These are phyloP conservation scores for Tragulus kanchil DNA, from an alignment of 2,113 vertebrate species.

Conservation along the genomic window DNA sequence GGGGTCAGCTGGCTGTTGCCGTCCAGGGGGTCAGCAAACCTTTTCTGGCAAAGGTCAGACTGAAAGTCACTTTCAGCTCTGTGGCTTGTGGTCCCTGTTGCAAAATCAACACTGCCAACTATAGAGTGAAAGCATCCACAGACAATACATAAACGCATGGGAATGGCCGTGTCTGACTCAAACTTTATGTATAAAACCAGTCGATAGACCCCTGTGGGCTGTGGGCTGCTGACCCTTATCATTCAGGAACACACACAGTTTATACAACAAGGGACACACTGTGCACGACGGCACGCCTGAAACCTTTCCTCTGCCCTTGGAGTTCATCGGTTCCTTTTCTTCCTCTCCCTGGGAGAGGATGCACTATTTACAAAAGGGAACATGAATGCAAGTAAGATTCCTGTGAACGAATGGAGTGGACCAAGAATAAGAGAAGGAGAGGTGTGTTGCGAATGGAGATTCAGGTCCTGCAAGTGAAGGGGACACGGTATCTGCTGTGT, in stretches of 20 bases:
- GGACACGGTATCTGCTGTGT: background rate
- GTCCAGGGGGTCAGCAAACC: background rate
- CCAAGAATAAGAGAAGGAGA: background rate
- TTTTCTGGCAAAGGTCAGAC: background rate
- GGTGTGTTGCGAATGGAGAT: background rate
- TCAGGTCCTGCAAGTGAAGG: background rate
- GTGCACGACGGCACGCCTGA: background rate
- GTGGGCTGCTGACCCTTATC: background rate
- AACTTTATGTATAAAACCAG: background rate
- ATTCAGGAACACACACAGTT: background rate
- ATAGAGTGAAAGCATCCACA: rapidly evolving
- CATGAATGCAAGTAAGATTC: background rate
- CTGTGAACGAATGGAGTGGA: background rate
- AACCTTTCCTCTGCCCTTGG: background rate
- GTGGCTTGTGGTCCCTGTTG: background rate
- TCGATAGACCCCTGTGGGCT: rapidly evolving
- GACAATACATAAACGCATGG: rapidly evolving
- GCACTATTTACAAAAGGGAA: too few relatives aligned
- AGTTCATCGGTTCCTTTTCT: background rate
- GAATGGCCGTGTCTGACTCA: background rate
- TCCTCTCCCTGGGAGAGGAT: background rate
- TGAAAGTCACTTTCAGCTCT: background rate
- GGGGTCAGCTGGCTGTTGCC: background rate
- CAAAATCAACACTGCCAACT: too few relatives aligned
- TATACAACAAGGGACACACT: background rate